Base-by-base conservation (phyloP, 1,140 invertebrate genomes). In the Pteromalus puparum region DNA sequence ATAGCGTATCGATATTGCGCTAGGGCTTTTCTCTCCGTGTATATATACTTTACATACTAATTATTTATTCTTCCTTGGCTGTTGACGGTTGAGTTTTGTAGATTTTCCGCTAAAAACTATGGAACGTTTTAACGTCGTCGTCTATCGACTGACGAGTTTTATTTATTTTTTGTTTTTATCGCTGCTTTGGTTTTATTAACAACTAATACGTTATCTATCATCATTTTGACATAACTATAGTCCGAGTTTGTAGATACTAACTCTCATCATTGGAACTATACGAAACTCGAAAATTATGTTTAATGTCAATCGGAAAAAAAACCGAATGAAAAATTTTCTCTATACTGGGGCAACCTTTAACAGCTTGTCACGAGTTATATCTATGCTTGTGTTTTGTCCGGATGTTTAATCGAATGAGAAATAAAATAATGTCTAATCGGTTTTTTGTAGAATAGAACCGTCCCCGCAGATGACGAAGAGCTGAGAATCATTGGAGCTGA, bases 261-360 rank as follows among this genome's bases (percentile, higher is more conserved):
- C 18, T 61, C 21, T n/a, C 53, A 61, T 21, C 21, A 26, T 42
- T 42, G 38, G 61, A 72, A n/a, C 26, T 30, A 77, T 13, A 65
- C 24, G 61, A n/a, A 67, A 38, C 7, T 87, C 24, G 88, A 91
- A 92, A 92, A 92, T 92, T 92, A 92, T 92, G 91, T 92, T 92
- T 92, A 91, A 92, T 92, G 91, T 90, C 30, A 53, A 48, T 74
- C 46, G 42, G 15, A 26, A 61, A 21, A 53, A 15, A 18, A 0
- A 61, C 53, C 1, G 18, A 61, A 61, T 61, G 18, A 73, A 38
- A 42, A 28, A 28, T 7, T 34, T 42, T 15, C 34, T 75, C 38
- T 42, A 42, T 42, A 42, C 38, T 70, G 68, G 68, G 21, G 24
- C 24, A 74, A 42, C 21, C 2, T 48, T 48, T 34, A 76, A 76